phyloP scores from a whole-genome alignment of 2,113 vertebrate genomes.

The Nycticorax nycticorax region DNA sequence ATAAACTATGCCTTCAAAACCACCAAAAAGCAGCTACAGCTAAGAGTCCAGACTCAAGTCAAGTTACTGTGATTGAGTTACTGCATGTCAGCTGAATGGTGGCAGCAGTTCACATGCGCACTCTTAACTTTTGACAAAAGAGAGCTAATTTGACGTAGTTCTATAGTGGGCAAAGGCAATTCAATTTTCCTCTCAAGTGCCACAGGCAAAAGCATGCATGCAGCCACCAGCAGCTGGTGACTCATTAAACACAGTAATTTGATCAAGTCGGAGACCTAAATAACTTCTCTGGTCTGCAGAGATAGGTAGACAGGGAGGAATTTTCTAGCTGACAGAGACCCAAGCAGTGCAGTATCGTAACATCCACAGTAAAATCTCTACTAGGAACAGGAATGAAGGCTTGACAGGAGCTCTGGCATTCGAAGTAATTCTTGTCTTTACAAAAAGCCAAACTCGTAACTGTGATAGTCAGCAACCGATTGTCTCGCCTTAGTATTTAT shows the following conservation, averaged over 20 bases:
- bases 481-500: background rate
- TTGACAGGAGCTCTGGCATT: background rate
- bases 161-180: background rate
- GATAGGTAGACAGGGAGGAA: background rate
- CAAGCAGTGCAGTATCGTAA: background rate
- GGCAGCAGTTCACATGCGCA: background rate
- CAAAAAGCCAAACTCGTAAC: background rate
- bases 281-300: background rate
- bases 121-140: background rate
- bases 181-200: background rate
- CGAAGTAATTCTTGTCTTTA: background rate
- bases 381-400: background rate
- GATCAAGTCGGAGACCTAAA: background rate
- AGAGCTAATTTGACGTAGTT: background rate
- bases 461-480: background rate
- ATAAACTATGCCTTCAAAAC: background rate
- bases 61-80: background rate
- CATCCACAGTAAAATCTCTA: background rate
- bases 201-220: background rate
- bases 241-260: background rate
- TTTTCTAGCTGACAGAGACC: background rate
- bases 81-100: background rate
- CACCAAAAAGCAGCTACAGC: background rate
- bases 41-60: background rate
- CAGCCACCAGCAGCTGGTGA: background rate